A percentile compares a stretch with the other conserved stretches of the same genome.
These are phyloP conservation scores for Micromesistius poutassou DNA, from an alignment of 2,797 vertebrate genomes.

Conservation along the genomic window DNA sequence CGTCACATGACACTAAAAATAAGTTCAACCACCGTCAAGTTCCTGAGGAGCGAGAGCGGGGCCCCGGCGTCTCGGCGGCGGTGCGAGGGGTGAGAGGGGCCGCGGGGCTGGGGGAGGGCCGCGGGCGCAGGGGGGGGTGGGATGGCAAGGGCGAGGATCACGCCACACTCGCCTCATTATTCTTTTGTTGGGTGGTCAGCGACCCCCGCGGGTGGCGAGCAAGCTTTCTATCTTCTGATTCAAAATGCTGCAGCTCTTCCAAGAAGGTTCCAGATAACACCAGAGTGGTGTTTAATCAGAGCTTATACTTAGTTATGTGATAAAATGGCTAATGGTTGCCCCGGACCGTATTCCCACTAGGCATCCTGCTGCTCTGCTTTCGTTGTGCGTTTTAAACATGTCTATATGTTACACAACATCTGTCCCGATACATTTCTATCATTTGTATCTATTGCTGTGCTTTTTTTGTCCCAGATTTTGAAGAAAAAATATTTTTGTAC, in stretches of 20 bases:
- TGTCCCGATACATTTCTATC: background rate
- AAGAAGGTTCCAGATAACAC: background rate
- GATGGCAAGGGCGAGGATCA: conserved; percentile 8
- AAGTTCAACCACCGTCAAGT: conserved; percentile 97
- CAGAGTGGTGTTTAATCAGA: no score
- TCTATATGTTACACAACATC: background rate
- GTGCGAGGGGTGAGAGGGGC: conserved; percentile 75
- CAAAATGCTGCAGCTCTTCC: background rate
- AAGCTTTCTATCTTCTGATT: background rate
- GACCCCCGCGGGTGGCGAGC: conserved; percentile 51
- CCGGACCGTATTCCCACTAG: background rate
- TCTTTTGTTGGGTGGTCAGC: conserved; percentile 82
- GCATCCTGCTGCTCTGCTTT: background rate
- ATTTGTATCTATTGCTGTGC: conserved; percentile 17
- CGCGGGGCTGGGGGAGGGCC: conserved; percentile 61
- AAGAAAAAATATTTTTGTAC: conserved; percentile 22
- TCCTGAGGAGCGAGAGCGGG: conserved; percentile 75
- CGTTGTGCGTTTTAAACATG: background rate
- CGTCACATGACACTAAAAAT: conserved; percentile 99
- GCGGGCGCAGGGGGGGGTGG: conserved; percentile 67
- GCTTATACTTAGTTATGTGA: no score
- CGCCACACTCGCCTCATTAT: conserved; percentile 74
- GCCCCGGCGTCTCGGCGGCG: conserved; percentile 68
- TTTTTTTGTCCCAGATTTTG: background rate
- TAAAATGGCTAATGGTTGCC: no score